Evolutionary conservation across 2,113 vertebrate genomes (phyloP), one percentile per base, ranked within the genome.

Genomic region (Etheostoma cragini): DNA sequence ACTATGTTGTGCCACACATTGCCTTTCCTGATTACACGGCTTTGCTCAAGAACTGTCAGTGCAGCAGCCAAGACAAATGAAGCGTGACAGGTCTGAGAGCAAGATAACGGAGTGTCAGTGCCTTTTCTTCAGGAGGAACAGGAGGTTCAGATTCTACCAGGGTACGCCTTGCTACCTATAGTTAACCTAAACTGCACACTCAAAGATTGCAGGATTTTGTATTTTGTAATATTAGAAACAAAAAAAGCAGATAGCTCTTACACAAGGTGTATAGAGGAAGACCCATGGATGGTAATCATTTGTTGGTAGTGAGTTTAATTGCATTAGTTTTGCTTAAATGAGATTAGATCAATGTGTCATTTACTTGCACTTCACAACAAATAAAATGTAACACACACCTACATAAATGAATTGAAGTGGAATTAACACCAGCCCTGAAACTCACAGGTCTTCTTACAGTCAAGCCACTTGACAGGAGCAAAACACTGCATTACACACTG

Each of bases 61-160:
- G 10, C 46, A 46, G 60, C 46, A 42, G 62, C n/a, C n/a, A 22
- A 42, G 54, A 46, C 76, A n/a, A 26, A 24, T 16, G 8, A 47
- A 73, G 68, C 12, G 6, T 76, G 60, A 80, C 16, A 57, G 66
- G 52, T 69, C 30, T 63, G 56, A 75, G 33, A 73, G 26, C 30
- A 35, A 16, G 56, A 57, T 60, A 57, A 70, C 26, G 3, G 14
- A 14, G 21, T n/a, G 42, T 33, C 42, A 24, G 12, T 19, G 26
- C 13, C 19, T 57, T 81, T 73, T 46, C 57, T 64, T 64, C 64
- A 58, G 30, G 62, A 65, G 5, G 38, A 73, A 53, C 35, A 53
- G 49, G 2, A 35, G 12, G 21, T 49, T 57, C 38, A 70, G 26
- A 57, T 26, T 60, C 49, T 14, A 30, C 38, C 53, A 35, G 3